Evolutionary conservation across 1,140 invertebrate genomes (phyloP).

Genomic region (Hylyphantes graminicola): DNA sequence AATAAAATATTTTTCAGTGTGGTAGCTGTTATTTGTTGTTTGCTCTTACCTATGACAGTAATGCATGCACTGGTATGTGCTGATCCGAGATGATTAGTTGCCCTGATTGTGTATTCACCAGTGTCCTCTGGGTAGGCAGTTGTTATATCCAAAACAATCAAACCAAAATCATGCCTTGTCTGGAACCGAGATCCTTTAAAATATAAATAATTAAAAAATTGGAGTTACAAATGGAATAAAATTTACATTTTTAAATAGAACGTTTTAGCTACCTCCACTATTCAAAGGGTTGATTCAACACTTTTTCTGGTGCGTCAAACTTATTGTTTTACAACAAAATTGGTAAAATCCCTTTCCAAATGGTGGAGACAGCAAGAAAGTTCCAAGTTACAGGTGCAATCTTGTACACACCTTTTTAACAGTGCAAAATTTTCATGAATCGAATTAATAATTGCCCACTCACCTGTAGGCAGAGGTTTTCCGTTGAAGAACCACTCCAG

Average conservation of each 20-base stretch:
- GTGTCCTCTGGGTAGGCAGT: slow-evolving; percentile 81
- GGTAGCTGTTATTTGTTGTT: background rate
- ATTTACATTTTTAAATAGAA: too few relatives aligned
- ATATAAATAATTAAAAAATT: background rate
- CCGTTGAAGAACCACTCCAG: slow-evolving; percentile 83
- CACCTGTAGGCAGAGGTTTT: slow-evolving; percentile 71
- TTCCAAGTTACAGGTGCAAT: background rate
- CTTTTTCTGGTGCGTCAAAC: too few relatives aligned
- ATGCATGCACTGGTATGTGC: slow-evolving; percentile 92
- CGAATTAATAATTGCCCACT: background rate
- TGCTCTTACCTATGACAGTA: slow-evolving; percentile 72
- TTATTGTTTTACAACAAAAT: too few relatives aligned
- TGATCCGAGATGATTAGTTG: slow-evolving; percentile 91
- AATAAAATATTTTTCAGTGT: background rate
- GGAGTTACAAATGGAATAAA: too few relatives aligned
- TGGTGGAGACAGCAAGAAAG: too few relatives aligned
- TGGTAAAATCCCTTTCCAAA: too few relatives aligned
- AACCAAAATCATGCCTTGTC: slow-evolving; percentile 94
- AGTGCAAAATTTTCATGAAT: background rate
- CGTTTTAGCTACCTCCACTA: too few relatives aligned
- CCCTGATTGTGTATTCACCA: slow-evolving; percentile 92
- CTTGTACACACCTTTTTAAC: background rate
- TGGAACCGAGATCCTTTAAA: slow-evolving; percentile 81
- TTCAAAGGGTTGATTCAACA: too few relatives aligned
- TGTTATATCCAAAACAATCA: slow-evolving; percentile 91